These are phyloP conservation scores for Bombus sibiricus DNA, from an alignment of 1,140 invertebrate species.

Conservation along the genomic window DNA sequence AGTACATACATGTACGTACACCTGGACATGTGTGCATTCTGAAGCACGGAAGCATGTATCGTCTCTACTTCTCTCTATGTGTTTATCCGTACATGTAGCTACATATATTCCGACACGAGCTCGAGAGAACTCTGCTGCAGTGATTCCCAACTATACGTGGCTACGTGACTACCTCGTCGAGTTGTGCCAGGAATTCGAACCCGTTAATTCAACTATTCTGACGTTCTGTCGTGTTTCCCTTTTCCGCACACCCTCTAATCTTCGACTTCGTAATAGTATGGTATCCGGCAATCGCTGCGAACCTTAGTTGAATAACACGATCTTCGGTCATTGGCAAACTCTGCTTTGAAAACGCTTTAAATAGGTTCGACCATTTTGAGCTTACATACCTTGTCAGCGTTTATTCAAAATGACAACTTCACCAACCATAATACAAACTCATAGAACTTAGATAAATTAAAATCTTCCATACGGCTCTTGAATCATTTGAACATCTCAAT, in stretches of 20 bases:
- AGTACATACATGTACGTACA: neutral
- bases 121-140: constrained; percentile 32
- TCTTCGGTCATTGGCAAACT: neutral
- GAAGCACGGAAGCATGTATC: constrained; percentile 28
- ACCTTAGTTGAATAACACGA: neutral
- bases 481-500: too few relatives aligned
- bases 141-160: constrained; percentile 29
- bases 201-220: constrained; percentile 7
- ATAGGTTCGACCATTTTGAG: neutral
- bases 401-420: neutral
- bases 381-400: neutral
- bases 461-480: neutral
- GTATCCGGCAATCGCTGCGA: neutral
- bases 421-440: neutral
- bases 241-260: neutral
- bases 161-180: neutral
- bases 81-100: constrained; percentile 28
- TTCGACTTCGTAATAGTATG: too few relatives aligned
- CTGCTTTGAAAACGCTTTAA: neutral
- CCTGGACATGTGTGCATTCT: constrained; percentile 10
- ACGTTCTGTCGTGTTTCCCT: neutral
- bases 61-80: constrained; percentile 14
- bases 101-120: constrained; percentile 36
- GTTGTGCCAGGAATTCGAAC: constrained; percentile 17
- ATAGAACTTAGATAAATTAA: neutral